Conservation (phyloP, 1,140 invertebrate genomes). For the Drosophila watanabei region DNA sequence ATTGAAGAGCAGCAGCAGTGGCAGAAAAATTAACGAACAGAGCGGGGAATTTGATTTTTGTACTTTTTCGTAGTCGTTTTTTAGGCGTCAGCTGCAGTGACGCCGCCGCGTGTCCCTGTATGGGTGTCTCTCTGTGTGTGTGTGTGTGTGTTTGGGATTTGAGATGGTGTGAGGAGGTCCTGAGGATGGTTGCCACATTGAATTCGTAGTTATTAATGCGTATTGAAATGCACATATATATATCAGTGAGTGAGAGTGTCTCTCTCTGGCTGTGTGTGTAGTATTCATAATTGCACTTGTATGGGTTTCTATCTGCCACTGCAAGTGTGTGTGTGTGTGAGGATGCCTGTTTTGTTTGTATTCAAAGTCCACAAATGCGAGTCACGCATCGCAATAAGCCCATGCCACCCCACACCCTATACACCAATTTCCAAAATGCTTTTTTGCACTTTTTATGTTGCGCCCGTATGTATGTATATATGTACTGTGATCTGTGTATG, state of each 20-base stretch:
- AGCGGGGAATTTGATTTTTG: conserved; percentile 77
- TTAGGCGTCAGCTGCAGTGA: conserved; percentile 73
- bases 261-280: conserved; percentile 25
- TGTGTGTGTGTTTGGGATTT: conserved; percentile 6
- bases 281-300: conserved; percentile 45
- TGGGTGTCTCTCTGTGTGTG: conserved; percentile 17
- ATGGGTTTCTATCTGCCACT: conserved; percentile 40
- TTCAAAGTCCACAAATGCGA: conserved; percentile 81
- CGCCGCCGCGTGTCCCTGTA: conserved; percentile 17
- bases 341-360: conserved; percentile 74
- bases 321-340: conserved; percentile 21
- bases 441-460: conserved; percentile 57
- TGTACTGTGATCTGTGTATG: conserved; percentile 8
- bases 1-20: conserved; percentile 55
- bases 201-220: conserved; percentile 82
- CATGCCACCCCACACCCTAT: conserved; percentile 52
- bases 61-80: conserved; percentile 77
- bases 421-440: conserved; percentile 29
- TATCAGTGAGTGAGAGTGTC: conserved; percentile 50
- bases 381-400: conserved; percentile 79
- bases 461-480: conserved; percentile 10
- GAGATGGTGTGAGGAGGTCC: conserved; percentile 4
- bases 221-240: conserved; percentile 71
- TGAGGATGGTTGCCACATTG: conserved; percentile 69
- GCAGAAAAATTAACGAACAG: conserved; percentile 73